Conservation (phyloP, 2,888 invertebrate genomes). For the Trissoscelio sp. region DNA sequence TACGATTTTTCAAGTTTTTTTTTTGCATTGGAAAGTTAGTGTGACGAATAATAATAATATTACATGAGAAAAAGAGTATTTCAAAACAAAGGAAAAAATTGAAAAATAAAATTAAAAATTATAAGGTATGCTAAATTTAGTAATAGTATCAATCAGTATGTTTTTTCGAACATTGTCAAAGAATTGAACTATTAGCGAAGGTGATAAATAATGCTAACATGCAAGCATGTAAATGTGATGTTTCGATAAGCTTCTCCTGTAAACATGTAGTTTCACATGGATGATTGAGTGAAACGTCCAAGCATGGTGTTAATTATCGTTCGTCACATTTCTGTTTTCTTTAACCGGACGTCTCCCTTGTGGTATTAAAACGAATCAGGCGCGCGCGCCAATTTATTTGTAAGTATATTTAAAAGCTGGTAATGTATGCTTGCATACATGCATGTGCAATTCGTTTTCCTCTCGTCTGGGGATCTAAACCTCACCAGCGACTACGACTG, state of each 20-base stretch:
- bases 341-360: conserved; percentile 56
- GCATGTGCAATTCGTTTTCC: conserved; percentile 18
- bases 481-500: conserved; percentile 46
- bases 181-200: conserved; percentile 44
- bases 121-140: no score
- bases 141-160: no score
- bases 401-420: conserved; percentile 42
- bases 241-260: conserved; percentile 62
- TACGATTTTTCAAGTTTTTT: no score
- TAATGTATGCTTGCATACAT: conserved; percentile 23
- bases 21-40: no score
- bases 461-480: conserved; percentile 28
- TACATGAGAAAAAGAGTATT: no score
- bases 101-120: no score
- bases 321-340: conserved; percentile 55
- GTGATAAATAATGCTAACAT: conserved; percentile 66
- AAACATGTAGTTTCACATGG: conserved; percentile 61
- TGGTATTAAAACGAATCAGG: not conserved
- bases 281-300: conserved; percentile 66
- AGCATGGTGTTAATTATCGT: conserved; percentile 65
- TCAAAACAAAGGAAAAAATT: no score
- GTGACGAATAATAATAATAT: no score
- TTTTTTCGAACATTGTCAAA: conserved; percentile 40
- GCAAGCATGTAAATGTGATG: conserved; percentile 65
- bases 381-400: conserved; percentile 2